phyloP scores from a whole-genome alignment of 2,113 vertebrate species.

The Caranx ignobilis region DNA sequence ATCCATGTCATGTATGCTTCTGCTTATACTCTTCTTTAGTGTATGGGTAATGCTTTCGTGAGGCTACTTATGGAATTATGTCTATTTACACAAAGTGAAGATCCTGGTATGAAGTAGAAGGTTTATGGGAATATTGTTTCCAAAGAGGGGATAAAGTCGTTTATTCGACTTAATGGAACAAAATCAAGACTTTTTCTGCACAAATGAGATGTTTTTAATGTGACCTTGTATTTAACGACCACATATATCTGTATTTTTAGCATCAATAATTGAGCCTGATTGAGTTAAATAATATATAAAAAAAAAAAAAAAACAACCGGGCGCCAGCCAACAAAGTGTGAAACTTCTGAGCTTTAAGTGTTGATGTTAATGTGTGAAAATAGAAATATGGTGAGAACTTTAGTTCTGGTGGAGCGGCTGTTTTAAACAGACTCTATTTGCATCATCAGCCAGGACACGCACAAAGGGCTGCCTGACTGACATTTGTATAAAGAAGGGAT shows the following conservation, averaged over 20 bases:
- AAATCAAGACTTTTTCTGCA: background rate
- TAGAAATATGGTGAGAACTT: conserved; percentile 26
- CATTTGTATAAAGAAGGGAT: conserved; percentile 2
- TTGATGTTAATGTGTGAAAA: conserved; percentile 27
- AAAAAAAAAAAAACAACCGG: no score
- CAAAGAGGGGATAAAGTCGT: background rate
- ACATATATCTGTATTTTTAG: no score
- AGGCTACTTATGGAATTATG: conserved; percentile 4
- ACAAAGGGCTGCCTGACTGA: background rate
- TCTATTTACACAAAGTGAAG: background rate
- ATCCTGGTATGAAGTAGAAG: background rate
- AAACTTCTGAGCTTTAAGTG: background rate
- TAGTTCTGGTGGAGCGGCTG: conserved; percentile 7
- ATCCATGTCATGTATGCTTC: background rate
- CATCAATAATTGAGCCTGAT: background rate
- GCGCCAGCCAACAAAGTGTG: background rate
- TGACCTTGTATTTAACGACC: background rate
- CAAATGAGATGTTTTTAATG: background rate
- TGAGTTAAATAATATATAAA: no score
- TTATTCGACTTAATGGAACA: no score
- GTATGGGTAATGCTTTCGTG: background rate
- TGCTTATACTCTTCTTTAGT: background rate
- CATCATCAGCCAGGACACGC: background rate
- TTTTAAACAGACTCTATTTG: conserved; percentile 24
- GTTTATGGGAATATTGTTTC: background rate